Evolutionary conservation across 2,113 vertebrate species (phyloP).

Genomic region (Diadophis punctatus): DNA sequence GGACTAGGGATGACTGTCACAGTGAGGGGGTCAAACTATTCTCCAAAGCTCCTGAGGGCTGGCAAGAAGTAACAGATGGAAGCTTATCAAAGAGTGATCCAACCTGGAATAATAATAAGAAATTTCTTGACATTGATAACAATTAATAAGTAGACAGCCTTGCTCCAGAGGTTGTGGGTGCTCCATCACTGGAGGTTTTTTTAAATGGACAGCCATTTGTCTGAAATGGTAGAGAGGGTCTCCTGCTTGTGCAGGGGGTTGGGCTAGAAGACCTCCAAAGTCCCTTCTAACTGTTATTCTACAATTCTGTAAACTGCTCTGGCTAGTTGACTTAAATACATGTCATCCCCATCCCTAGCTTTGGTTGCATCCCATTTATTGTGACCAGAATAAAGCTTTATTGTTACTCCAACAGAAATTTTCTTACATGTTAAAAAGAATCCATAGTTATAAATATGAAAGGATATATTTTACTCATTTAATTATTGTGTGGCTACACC

Average conservation of each 20-base stretch:
- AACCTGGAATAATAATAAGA: background rate
- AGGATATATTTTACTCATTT: background rate
- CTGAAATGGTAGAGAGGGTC: background rate
- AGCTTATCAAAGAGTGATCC: background rate
- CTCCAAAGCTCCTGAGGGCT: background rate
- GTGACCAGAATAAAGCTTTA: background rate
- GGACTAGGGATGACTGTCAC: background rate
- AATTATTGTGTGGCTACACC: background rate
- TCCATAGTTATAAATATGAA: background rate
- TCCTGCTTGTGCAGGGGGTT: background rate
- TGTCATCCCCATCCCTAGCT: background rate
- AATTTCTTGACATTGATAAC: background rate
- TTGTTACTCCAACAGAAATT: background rate
- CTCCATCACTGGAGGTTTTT: background rate
- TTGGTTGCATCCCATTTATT: background rate
- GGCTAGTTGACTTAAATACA: background rate
- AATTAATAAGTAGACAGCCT: background rate
- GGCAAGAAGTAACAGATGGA: background rate
- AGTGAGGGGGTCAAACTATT: background rate
- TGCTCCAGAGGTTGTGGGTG: background rate
- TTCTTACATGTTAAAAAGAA: background rate
- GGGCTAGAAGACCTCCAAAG: background rate
- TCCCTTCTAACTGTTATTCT: background rate
- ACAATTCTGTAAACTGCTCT: background rate
- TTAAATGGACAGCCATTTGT: background rate